Evolutionary conservation across 2,888 invertebrate genomes (phyloP), one percentile per base, ranked within the genome.

Genomic region (Aporophyla nigra): DNA sequence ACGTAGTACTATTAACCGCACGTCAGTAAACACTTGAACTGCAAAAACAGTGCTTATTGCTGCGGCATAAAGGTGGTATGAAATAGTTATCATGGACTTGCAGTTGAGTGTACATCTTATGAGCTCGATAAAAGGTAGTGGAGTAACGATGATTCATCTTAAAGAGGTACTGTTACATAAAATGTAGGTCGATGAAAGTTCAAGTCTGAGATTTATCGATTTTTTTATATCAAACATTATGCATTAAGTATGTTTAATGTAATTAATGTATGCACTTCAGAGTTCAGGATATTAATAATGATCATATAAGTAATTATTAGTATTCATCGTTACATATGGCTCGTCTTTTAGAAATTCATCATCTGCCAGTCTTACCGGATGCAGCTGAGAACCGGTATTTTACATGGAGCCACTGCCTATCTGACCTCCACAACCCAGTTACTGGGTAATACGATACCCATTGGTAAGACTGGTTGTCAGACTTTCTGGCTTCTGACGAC

Each of bases 141-240:
- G 83, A 81, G 79, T 79, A 67, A 83, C 76, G 86, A 88, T 94
- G 94, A 94, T 90, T 94, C 94, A 93, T 91, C 86, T 89, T 82
- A 84, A 88, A 86, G 86, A 90, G 88, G 89, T 90, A 91, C 91
- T 90, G 91, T 93, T 93, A 91, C 89, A 90, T 87, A 90, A 91
- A 91, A 92, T 92, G 90, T 92, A 86, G 92, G 92, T 87, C 93
- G 91, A 91, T 85, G 93, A 93, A 93, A 93, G 93, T 92, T 92
- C 89, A 87, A 71, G 83, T 79, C 77, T 85, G 82, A 62, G 83
- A 88, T 87, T 85, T 86, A 82, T 84, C 24, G 76, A 58, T 74
- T 76, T 78, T 76, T 78, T 84, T 78, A 79, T 81, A 79, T 78
- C 68, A 75, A 78, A 79, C 75, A 80, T 65, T 76, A 83, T 75